These are phyloP conservation scores for Calvadosia cruxmelitensis DNA, from an alignment of 30 jellyfish, hydroid and myxozoan species.

Conservation along the genomic window DNA sequence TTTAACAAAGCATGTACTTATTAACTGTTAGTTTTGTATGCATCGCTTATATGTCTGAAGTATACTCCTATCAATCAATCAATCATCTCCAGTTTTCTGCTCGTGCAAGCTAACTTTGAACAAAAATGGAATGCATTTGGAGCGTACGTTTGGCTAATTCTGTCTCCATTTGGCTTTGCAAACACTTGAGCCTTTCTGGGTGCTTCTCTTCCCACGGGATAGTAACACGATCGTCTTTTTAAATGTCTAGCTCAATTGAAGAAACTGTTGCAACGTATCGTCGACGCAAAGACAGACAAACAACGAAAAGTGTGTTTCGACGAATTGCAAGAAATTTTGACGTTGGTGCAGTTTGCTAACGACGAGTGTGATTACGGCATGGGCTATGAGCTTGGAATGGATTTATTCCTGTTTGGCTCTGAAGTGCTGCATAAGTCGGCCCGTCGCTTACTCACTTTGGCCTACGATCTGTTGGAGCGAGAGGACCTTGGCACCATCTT, in stretches of 20 bases:
- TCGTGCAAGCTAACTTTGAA: no score
- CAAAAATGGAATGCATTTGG: no score
- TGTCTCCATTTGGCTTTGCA: no score
- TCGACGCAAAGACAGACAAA: constrained; percentile 32
- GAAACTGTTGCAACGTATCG: constrained; percentile 33
- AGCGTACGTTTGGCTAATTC: no score
- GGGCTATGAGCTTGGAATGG: constrained; percentile 86
- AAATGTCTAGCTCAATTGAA: constrained; percentile 54
- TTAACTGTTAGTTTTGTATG: no score
- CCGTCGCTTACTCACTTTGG: constrained; percentile 48
- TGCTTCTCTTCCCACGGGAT: no score
- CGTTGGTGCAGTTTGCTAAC: constrained; percentile 76
- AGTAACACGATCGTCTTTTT: no score
- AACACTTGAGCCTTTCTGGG: no score
- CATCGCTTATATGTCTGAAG: no score
- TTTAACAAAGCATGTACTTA: no score
- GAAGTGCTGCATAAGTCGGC: constrained; percentile 30
- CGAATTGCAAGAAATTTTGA: constrained; percentile 61
- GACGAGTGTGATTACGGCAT: constrained; percentile 95
- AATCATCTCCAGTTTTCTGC: no score
- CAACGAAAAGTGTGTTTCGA: constrained; percentile 29
- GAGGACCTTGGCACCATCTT: constrained; percentile 37
- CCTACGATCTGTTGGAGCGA: constrained; percentile 52
- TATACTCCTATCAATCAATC: no score
- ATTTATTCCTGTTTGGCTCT: constrained; percentile 45